Evolutionary conservation across 2,888 invertebrate genomes (phyloP), one percentile per base, ranked within the genome.

Genomic region (Cephus sareptanus): DNA sequence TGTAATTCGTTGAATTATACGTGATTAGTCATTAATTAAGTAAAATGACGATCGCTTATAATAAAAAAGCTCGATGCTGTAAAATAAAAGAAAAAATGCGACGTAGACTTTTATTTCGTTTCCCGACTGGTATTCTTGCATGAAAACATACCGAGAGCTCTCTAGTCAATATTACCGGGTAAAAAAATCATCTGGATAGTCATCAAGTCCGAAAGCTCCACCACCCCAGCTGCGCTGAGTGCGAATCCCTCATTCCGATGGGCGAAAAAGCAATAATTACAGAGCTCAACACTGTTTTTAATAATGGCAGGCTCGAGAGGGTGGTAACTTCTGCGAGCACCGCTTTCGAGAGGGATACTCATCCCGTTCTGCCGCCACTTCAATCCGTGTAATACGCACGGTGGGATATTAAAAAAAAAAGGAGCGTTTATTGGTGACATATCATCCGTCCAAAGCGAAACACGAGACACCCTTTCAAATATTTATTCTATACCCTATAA

Each of bases 251-350:
- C 56, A 23, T 23, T 73, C 73, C 15, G 34, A 9, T 11, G 33
- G 35, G 77, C 69, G 77, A 77, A 77, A 77, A 77, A 75, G 75
- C 77, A 77, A 77, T 75, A 69, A 77, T 77, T 75, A 75, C 77
- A 70, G 37, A 75, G 77, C 77, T 77, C 75, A 75, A 77, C 77
- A 75, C 77, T 77, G 77, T 77, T 77, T 77, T 77, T 75, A 77
- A 77, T 77, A 75, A 77, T 77, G 75, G 77, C 77, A 75, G 70
- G 56, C 77, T 75, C 75, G 77, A 77, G 77, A 71, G 71, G 77
- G 77, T 77, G 69, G 77, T 77, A 69, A 74, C 77, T 69, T 71
- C 31, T 71, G 33, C 71, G 71, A 71, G 33, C 33, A 34, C 33
- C 34, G 77, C 37, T 68, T 77, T 77, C 69, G 77, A 77, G 77